Percentiles rank a stretch among this genome's conserved stretches.
Conservation (phyloP, 1,140 invertebrate genomes). For the Drosophila nigromelanica region DNA sequence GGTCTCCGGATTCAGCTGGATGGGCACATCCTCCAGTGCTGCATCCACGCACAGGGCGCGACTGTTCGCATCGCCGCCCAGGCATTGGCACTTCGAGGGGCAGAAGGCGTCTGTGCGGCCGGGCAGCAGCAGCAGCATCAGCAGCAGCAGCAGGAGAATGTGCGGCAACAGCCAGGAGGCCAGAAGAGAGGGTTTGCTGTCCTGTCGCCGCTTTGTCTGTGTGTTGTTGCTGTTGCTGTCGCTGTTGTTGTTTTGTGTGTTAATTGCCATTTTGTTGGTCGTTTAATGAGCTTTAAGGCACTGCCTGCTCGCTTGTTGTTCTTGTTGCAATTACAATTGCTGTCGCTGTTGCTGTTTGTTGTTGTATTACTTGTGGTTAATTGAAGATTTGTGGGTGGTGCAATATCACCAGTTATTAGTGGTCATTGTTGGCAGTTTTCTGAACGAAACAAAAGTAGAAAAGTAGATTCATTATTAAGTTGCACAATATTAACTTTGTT, state of each 20-base stretch:
- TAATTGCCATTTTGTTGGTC: constrained; percentile 37
- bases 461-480: background rate
- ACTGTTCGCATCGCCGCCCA: constrained; percentile 88
- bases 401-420: constrained; percentile 41
- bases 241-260: constrained; percentile 11
- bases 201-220: constrained; percentile 48
- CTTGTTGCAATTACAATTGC: constrained; percentile 7
- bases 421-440: constrained; percentile 30
- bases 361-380: constrained; percentile 39
- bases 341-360: constrained; percentile 1
- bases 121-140: constrained; percentile 46
- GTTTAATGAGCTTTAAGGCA: constrained; percentile 20
- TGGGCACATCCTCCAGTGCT: constrained; percentile 92
- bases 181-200: constrained; percentile 14
- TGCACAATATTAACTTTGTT: background rate
- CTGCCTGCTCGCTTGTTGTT: constrained; percentile 5
- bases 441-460: background rate
- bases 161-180: constrained; percentile 14
- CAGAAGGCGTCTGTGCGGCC: constrained; percentile 87
- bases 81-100: constrained; percentile 90
- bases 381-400: constrained; percentile 15
- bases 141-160: constrained; percentile 27
- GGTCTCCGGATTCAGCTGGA: constrained; percentile 93
- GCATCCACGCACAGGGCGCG: constrained; percentile 90
- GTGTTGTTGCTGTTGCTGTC: constrained; percentile 24